phyloP scores from a whole-genome alignment of 2,888 invertebrate species.

The Kryphioiulus occultus region DNA sequence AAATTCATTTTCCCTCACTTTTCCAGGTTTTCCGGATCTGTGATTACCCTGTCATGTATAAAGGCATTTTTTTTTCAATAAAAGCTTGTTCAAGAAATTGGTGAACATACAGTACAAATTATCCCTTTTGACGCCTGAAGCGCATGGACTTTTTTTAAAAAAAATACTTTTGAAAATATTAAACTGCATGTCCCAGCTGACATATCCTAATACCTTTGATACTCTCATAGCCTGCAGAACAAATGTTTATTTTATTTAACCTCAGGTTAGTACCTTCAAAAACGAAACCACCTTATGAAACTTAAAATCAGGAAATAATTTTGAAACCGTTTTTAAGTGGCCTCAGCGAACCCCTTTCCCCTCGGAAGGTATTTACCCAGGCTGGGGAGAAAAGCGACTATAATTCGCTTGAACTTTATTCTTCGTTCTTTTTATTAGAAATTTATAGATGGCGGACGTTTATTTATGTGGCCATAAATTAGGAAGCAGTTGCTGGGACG shows the following conservation, averaged over 20 bases:
- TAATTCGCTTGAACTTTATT: constrained; percentile 33
- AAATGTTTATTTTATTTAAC: not conserved
- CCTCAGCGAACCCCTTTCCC: not conserved
- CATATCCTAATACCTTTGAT: too few relatives aligned
- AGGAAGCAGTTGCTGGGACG: constrained; percentile 28
- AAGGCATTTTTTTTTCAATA: too few relatives aligned
- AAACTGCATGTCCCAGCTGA: too few relatives aligned
- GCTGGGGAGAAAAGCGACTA: not conserved
- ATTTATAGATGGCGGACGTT: constrained; percentile 24
- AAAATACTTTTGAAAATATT: too few relatives aligned
- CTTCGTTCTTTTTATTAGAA: not conserved
- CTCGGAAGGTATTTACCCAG: not conserved
- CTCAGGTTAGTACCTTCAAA: not conserved
- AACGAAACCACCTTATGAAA: not conserved
- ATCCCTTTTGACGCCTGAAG: too few relatives aligned
- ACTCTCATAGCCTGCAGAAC: too few relatives aligned
- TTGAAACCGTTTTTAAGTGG: not conserved
- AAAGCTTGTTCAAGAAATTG: too few relatives aligned
- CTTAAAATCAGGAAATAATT: not conserved
- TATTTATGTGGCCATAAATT: constrained; percentile 10
- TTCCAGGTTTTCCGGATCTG: too few relatives aligned
- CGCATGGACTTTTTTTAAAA: too few relatives aligned
- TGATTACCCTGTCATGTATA: too few relatives aligned
- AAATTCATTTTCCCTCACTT: too few relatives aligned
- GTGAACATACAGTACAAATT: too few relatives aligned